A percentile compares a stretch with the other conserved stretches of the same genome.
Evolutionary conservation across 2,113 vertebrate species (phyloP).

Genomic region (Cyprinodon tularosa): DNA sequence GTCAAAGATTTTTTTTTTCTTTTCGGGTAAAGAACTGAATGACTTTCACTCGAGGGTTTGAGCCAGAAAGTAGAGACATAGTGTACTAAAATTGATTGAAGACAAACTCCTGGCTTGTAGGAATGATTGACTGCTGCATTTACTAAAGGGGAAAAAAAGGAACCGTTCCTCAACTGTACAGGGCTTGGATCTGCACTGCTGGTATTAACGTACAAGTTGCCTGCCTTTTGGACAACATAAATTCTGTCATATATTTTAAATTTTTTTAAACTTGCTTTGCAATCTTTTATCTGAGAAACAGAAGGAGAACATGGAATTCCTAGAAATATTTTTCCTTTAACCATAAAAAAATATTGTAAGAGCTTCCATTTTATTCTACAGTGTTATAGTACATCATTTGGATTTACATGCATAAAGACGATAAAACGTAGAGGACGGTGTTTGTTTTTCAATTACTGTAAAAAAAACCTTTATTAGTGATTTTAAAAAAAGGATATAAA

Average conservation of each 20-base stretch:
- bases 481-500: too few relatives aligned
- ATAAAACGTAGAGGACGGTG: too few relatives aligned
- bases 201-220: constrained; percentile 42
- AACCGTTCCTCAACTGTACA: neutral
- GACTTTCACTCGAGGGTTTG: constrained; percentile 9
- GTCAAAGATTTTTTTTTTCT: constrained; percentile 19
- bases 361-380: neutral
- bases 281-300: neutral
- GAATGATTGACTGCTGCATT: constrained; percentile 54
- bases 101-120: constrained; percentile 36
- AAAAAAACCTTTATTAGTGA: too few relatives aligned
- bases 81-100: constrained; percentile 24
- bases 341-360: neutral
- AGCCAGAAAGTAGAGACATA: constrained; percentile 29
- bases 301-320: neutral
- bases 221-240: constrained; percentile 14
- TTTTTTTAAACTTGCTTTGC: neutral
- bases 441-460: too few relatives aligned
- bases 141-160: constrained; percentile 17
- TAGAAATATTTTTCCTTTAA: neutral
- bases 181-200: constrained; percentile 12
- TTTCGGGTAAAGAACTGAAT: constrained; percentile 1
- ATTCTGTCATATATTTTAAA: constrained; percentile 8
- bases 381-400: neutral
- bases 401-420: neutral